Base-by-base conservation (phyloP, 2,113 vertebrate genomes). In the Zootoca vivipara region DNA sequence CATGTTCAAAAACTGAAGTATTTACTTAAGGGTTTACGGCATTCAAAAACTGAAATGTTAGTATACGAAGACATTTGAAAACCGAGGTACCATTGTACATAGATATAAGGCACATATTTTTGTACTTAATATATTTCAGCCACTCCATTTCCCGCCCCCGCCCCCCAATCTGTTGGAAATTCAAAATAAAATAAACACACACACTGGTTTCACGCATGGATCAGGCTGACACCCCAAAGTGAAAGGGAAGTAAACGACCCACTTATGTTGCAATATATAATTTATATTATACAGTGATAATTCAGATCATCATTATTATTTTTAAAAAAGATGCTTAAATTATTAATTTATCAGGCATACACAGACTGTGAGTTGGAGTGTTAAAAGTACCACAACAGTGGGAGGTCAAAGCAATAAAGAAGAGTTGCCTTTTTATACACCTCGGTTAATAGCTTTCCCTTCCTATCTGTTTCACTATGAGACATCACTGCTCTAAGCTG, bases 381-480 rank as follows among this genome's bases (percentile, higher is more conserved):
- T 85, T 94, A 91, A 92, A 93, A 75, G 24, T 90, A 73, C 77
- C 82, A 74, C 35, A 89, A 74, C 83, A 89, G 35, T 92, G 89
- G 56, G 28, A 74, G 89, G 69, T 72, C 87, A 92, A 64, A 89
- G 42, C 58, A 91, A 74, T 93, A 92, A 92, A 89, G 78, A 93
- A 28, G n/a, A 30, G 18, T 84, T 82, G 92, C 33, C 5, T 86
- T 91, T 93, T 91, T 89, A 46, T 58, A 87, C 79, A 81, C 70
- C 33, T 91, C 88, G 15, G 28, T 90, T 92, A 89, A 89, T 46
- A 85, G 28, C 13, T 92, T 92, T 93, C 18, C 33, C 52, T 87
- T 73, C 1, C 0, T 79, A 87, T 69, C 86, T 88, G 0, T 93
- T 92, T 93, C 85, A 89, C 33, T 83, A 35, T 9, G 62, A 85